Base-by-base conservation (phyloP, 2,888 invertebrate genomes). In the Harmothoe impar region DNA sequence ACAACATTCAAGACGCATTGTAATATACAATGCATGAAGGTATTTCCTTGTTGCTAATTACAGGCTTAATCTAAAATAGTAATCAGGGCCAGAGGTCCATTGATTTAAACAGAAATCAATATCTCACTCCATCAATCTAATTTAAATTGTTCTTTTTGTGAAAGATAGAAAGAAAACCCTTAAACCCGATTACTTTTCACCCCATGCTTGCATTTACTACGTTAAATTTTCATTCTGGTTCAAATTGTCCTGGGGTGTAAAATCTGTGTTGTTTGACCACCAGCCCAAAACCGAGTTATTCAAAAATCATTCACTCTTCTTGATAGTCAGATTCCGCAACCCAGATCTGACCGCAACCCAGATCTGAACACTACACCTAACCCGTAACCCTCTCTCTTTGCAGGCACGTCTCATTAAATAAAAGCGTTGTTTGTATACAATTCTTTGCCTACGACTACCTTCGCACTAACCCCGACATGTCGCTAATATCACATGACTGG, bases 371-470 rank as follows among this genome's bases (percentile, higher is more conserved):
- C 81, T 81, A 35, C 35, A 81, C 15, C 43, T 33, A 20, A 81
- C 33, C 81, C 15, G 81, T 20, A 33, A 43, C 43, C 43, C 17
- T 35, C n/a, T 25, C 3, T 43, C 20, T 33, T 81, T 81, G 33
- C 81, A 81, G 81, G 81, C 81, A 81, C 81, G 33, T 81, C 15
- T 81, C 81, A 81, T 20, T 81, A 25, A 35, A 81, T 81, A 81
- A 33, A 81, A 17, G 81, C n/a, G 20, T n/a, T 62, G 62, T n/a
- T 20, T 62, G n/a, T 62, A 62, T 31, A 77, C 25, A 77, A 23
- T 81, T 35, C 43, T 43, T 17, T 0, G 33, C 81, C 35, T 35
- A 43, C 20, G 35, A 81, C 43, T 43, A 81, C 62, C 62, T n/a
- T 43, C 43, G 5, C 17, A 35, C 35, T 81, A 43, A 33, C 35